Base-by-base conservation (phyloP, 2,113 vertebrate genomes). In the Trachemys scripta region DNA sequence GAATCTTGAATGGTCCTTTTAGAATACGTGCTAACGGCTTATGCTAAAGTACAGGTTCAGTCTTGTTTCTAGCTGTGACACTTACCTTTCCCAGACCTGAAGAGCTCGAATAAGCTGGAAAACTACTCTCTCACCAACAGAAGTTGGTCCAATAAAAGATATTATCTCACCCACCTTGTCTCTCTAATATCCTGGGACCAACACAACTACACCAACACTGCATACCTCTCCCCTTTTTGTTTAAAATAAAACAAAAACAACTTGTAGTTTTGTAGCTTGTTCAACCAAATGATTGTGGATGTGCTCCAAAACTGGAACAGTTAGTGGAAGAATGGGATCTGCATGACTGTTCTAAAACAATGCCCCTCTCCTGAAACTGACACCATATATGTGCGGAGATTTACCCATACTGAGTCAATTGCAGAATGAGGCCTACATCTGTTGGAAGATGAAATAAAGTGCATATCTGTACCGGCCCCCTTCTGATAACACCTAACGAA, bases 201-300 rank as follows among this genome's bases (percentile, higher is more conserved):
- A 59, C 10, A 27, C 25, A 59, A 29, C 10, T 29, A 59, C 57
- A 27, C 10, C 25, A 25, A 13, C 57, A 7, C 5, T 31, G 12
- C 57, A 62, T 62, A 62, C 12, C 13, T 1, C 1, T 22, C n/a
- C n/a, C 9, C 17, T 38, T 38, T 72, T n/a, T n/a, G 0, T 87
- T 49, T 24, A 83, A 2, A 29, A 80, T 31, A 8, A 3, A 80
- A 51, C 19, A 53, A 72, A 59, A 22, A 2, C 17, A 20, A 50
- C 10, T 59, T 3, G 0, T 29, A 24, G 8, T 76, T 22, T 10
- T 89, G 42, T 6, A 51, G 9, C 4, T 65, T 42, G 47, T 54
- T 88, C 1, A 86, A 35, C 6, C 31, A 2, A 88, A 20, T 16
- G 13, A 2, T 12, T 13, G 2, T 8, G 27, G 12, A 10, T 1